A percentile compares a stretch with the other conserved stretches of the same genome.
phyloP scores from a whole-genome alignment of 2,113 vertebrate species.

The Crotalus tigris region DNA sequence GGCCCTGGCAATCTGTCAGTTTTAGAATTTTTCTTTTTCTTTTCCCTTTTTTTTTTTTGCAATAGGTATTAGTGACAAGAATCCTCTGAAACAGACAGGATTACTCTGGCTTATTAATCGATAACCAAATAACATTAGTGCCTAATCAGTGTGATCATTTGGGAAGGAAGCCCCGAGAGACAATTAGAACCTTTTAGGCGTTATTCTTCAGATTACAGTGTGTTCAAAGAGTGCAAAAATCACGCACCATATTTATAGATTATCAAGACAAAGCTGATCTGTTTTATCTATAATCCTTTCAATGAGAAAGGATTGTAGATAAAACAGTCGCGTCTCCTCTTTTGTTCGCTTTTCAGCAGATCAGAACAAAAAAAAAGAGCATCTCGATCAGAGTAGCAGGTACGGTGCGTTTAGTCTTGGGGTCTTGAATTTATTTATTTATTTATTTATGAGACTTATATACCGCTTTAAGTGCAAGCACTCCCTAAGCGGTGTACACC shows the following conservation, averaged over 20 bases:
- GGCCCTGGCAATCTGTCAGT: not conserved
- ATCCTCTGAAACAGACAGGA: not conserved
- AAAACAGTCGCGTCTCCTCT: not conserved
- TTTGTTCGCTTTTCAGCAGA: not conserved
- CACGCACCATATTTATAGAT: constrained; percentile 1
- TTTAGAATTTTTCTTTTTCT: not conserved
- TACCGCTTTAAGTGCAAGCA: too few species aligned
- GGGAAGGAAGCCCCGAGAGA: not conserved
- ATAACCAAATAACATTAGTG: constrained; percentile 13
- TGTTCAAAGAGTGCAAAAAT: constrained; percentile 2
- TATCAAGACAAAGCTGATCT: constrained; percentile 11
- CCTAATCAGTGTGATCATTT: constrained; percentile 1
- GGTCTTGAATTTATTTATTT: not conserved
- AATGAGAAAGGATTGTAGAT: not conserved
- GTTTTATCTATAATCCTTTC: not conserved
- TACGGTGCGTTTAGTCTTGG: not conserved
- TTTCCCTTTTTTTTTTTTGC: not conserved
- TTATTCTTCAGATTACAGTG: constrained; percentile 4
- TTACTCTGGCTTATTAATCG: constrained; percentile 12
- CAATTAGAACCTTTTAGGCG: not conserved
- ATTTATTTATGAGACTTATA: too few species aligned
- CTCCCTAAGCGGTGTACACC: too few species aligned
- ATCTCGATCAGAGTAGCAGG: too few species aligned
- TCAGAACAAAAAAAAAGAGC: not conserved
- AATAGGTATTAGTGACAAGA: constrained; percentile 4